Conservation (phyloP, 2,888 invertebrate genomes). For the Agapostemon virescens region DNA sequence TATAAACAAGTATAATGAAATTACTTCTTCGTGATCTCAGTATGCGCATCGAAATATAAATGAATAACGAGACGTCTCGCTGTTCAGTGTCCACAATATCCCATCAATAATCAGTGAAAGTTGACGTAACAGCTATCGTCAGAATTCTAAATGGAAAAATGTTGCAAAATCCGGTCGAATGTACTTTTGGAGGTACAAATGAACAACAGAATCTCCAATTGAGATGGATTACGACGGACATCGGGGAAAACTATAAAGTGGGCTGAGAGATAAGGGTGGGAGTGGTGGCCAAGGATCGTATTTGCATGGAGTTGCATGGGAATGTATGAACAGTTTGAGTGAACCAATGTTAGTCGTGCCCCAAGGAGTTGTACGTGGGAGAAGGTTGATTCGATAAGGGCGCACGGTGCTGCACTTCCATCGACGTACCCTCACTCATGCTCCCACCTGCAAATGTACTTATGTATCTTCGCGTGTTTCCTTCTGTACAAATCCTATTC, state of each 20-base stretch:
- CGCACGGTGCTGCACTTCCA: slow-evolving; percentile 14
- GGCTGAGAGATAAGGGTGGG: slow-evolving; percentile 27
- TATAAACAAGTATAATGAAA: not conserved
- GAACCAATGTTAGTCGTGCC: slow-evolving; percentile 32
- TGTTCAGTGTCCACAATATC: not conserved
- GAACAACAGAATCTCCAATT: slow-evolving; percentile 15
- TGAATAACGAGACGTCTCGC: not conserved
- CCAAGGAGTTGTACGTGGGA: slow-evolving; percentile 19
- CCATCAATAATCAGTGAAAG: not conserved
- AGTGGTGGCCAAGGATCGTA: slow-evolving; percentile 44
- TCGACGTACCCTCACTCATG: not conserved
- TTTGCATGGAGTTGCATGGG: slow-evolving; percentile 63
- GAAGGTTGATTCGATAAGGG: slow-evolving; percentile 40
- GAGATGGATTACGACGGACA: slow-evolving; percentile 17
- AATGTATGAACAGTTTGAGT: slow-evolving; percentile 17
- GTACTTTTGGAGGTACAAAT: slow-evolving; percentile 16
- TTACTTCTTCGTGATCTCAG: not conserved
- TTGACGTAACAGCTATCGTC: not conserved
- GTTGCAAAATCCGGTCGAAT: slow-evolving; percentile 26
- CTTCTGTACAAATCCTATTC: not conserved
- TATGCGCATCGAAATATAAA: not conserved
- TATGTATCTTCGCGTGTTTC: not conserved
- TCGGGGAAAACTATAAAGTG: slow-evolving; percentile 9
- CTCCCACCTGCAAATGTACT: not conserved
- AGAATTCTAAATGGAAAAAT: slow-evolving; percentile 17